phyloP scores from a whole-genome alignment of 2,113 vertebrate genomes.

The Dromaius novaehollandiae region DNA sequence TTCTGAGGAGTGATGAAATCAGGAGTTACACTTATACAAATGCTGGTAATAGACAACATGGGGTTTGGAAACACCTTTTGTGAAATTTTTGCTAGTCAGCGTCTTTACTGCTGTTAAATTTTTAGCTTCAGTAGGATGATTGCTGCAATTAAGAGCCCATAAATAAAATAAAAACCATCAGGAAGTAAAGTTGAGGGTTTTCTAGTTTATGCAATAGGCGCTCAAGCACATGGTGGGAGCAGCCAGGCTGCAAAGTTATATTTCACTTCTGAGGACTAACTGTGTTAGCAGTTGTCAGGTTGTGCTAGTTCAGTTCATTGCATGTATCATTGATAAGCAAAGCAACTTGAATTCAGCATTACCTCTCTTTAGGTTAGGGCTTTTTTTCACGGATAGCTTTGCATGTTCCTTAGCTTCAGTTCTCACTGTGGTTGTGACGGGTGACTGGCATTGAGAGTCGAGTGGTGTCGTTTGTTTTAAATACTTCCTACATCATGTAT shows the following conservation, averaged over 20 bases:
- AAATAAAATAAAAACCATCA: too few species aligned
- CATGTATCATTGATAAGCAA: background rate
- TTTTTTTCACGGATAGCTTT: background rate
- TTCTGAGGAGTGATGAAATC: background rate
- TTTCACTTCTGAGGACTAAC: background rate
- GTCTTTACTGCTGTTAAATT: background rate
- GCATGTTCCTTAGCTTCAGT: too few species aligned
- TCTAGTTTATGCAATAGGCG: background rate
- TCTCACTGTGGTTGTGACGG: background rate
- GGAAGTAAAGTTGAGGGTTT: background rate
- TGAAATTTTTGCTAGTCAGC: background rate
- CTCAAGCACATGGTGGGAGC: background rate
- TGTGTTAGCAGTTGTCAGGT: background rate
- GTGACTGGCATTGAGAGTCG: background rate
- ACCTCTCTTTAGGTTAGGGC: background rate
- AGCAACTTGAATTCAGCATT: background rate
- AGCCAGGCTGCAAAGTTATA: background rate
- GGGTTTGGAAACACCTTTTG: background rate
- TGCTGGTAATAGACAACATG: background rate
- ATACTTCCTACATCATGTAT: background rate
- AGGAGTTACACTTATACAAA: background rate
- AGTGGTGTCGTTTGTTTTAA: background rate
- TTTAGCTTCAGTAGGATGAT: background rate
- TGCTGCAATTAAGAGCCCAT: background rate
- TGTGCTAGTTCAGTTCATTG: background rate